Percentiles rank a stretch among this genome's conserved stretches.
Evolutionary conservation across 2,888 invertebrate species (phyloP).

Genomic region (Chamaedrilus cognettii): DNA sequence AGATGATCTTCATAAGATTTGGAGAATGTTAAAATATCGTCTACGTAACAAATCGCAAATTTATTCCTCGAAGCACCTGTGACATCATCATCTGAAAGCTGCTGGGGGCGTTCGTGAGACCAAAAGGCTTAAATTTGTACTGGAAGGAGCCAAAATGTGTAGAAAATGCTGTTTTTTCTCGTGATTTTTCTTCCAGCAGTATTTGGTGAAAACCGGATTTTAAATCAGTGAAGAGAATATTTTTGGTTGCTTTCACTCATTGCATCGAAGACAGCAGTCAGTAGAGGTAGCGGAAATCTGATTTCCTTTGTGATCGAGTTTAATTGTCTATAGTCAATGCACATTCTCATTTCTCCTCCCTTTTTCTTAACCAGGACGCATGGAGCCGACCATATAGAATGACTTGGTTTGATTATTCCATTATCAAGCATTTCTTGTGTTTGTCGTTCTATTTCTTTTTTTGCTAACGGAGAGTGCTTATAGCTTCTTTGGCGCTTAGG

Average conservation of each 20-base stretch:
- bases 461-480: not conserved
- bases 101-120: not conserved
- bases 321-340: not conserved
- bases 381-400: not conserved
- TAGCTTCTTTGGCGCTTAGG: not conserved
- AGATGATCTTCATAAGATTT: not conserved
- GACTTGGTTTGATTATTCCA: not conserved
- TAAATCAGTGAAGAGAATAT: not conserved
- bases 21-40: not conserved
- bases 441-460: not conserved
- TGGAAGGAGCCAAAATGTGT: not conserved
- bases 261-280: not conserved
- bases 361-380: not conserved
- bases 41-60: not conserved
- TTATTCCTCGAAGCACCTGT: not conserved
- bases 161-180: not conserved
- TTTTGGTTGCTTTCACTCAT: not conserved
- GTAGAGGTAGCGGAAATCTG: not conserved
- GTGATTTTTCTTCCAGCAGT: not conserved
- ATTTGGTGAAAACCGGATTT: not conserved
- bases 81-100: not conserved
- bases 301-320: not conserved
- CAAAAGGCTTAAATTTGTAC: not conserved
- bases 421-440: not conserved
- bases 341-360: not conserved